Evolutionary conservation across 1,140 invertebrate genomes (phyloP).

Genomic region (Camponotus floridanus): DNA sequence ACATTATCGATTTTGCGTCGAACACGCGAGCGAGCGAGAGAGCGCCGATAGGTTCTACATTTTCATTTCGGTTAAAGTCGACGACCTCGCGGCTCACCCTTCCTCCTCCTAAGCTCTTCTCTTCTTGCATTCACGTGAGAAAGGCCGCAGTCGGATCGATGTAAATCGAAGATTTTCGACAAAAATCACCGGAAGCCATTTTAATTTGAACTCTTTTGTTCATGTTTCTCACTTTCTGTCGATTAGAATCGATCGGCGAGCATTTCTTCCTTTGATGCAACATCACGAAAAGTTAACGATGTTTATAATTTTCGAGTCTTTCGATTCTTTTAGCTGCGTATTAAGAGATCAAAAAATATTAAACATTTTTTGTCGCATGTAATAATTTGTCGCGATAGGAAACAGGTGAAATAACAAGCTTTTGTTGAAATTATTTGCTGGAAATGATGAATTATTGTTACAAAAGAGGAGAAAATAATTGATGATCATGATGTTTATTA

Average conservation of each 20-base stretch:
- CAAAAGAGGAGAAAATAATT: neutral
- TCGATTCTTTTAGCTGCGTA: conserved; percentile 2
- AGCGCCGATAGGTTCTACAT: conserved; percentile 74
- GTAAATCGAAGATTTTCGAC: conserved; percentile 44
- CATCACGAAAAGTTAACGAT: neutral
- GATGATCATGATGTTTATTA: neutral
- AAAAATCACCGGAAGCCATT: conserved; percentile 23
- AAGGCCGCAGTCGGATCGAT: conserved; percentile 49
- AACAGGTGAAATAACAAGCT: neutral
- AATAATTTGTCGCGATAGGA: too few species aligned
- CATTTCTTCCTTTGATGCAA: neutral
- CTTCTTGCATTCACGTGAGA: neutral
- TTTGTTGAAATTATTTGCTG: neutral
- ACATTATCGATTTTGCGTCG: conserved; percentile 80
- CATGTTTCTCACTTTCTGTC: neutral
- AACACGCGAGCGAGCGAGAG: conserved; percentile 64
- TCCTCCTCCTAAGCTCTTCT: conserved; percentile 51
- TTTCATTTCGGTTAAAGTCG: conserved; percentile 83
- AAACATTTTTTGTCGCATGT: neutral
- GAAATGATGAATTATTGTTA: neutral
- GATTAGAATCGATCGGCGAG: conserved; percentile 20
- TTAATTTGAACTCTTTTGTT: conserved; percentile 34
- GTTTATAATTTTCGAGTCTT: neutral
- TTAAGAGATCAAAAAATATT: neutral
- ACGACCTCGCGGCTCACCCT: conserved; percentile 68